Evolutionary conservation across 1,140 invertebrate genomes (phyloP).

Genomic region (Elysia chlorotica): DNA sequence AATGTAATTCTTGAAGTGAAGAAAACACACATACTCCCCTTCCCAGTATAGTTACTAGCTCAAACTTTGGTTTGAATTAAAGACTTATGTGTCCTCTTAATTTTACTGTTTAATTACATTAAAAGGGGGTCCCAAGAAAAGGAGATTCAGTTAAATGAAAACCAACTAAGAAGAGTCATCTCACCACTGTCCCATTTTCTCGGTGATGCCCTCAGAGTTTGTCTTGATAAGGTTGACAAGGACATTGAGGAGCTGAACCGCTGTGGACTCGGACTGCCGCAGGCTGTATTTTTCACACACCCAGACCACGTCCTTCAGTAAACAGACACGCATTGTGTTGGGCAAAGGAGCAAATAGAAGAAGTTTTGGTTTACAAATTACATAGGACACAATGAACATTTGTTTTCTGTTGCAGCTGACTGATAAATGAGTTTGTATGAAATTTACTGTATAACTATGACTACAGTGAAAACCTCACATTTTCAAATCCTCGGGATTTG

Average conservation of each 20-base stretch:
- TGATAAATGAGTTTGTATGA: not conserved
- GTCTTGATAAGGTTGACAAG: not conserved
- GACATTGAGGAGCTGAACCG: constrained; percentile 9
- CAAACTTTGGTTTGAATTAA: too few species aligned
- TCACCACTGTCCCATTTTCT: constrained; percentile 20
- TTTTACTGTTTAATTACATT: too few species aligned
- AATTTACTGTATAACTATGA: not conserved
- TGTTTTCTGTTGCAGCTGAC: not conserved
- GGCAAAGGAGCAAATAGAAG: not conserved
- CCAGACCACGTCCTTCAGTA: constrained; percentile 3
- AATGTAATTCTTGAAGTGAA: too few species aligned
- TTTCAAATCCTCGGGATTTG: too few species aligned
- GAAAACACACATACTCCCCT: too few species aligned
- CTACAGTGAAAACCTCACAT: not conserved
- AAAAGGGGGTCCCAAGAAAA: too few species aligned
- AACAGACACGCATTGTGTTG: not conserved
- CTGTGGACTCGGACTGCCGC: constrained; percentile 15
- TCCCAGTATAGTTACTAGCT: too few species aligned
- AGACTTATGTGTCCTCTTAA: too few species aligned
- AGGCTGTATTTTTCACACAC: constrained; percentile 20
- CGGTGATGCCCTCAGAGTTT: not conserved
- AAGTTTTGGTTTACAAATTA: not conserved
- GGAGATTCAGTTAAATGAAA: not conserved
- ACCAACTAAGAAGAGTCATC: not conserved
- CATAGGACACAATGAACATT: not conserved